phyloP scores from a whole-genome alignment of 37 sponge, comb jelly and placozoan genomes.

The Cliona cf. orientalis region DNA sequence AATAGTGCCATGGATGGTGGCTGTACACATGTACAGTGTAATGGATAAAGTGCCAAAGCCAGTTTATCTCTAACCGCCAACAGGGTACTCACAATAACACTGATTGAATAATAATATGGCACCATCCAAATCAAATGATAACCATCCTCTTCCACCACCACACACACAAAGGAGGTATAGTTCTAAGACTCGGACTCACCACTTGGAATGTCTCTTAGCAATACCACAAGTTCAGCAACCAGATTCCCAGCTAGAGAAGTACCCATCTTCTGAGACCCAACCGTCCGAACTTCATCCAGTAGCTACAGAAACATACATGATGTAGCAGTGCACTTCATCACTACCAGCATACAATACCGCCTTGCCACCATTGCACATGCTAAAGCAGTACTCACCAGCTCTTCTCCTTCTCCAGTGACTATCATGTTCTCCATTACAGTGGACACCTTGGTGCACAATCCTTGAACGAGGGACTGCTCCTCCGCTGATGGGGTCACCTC shows the following conservation, averaged over 20 bases:
- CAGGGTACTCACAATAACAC: too few species aligned
- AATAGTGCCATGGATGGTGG: too few species aligned
- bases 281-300: slow-evolving; percentile 81
- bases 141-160: too few species aligned
- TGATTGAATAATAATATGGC: too few species aligned
- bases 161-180: too few species aligned
- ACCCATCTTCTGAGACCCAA: slow-evolving; percentile 87
- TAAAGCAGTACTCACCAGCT: slow-evolving; percentile 38
- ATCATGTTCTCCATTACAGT: slow-evolving; percentile 74
- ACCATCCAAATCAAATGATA: too few species aligned
- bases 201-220: slow-evolving; percentile 75
- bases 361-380: neutral
- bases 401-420: slow-evolving; percentile 73
- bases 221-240: slow-evolving; percentile 78
- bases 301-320: slow-evolving; percentile 40
- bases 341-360: neutral
- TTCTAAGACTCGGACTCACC: slow-evolving; percentile 27
- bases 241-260: slow-evolving; percentile 72
- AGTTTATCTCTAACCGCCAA: too few species aligned
- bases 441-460: slow-evolving; percentile 56
- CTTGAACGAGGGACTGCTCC: slow-evolving; percentile 64
- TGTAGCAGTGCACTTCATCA: neutral
- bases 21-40: too few species aligned
- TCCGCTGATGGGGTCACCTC: slow-evolving; percentile 67
- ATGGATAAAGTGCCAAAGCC: too few species aligned